Evolutionary conservation across 2,113 vertebrate species (phyloP).

Genomic region (Lonchura striata): DNA sequence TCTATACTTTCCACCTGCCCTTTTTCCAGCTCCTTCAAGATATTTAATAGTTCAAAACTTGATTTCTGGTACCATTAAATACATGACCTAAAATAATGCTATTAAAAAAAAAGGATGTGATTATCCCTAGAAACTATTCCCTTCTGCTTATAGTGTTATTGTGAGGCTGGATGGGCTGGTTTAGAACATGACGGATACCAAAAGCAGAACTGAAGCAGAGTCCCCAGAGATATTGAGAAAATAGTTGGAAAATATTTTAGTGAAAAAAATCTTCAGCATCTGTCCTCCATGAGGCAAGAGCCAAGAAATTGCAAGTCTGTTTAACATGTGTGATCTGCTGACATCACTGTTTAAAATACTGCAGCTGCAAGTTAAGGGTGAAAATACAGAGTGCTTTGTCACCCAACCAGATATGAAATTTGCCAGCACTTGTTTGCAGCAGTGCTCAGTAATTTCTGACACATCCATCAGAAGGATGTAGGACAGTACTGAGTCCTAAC

Average conservation of each 20-base stretch:
- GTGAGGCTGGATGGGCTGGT: not conserved
- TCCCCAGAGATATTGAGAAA: not conserved
- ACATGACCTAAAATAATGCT: not conserved
- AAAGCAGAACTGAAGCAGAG: not conserved
- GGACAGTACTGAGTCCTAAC: not conserved
- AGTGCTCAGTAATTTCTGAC: not conserved
- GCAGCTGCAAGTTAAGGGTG: not conserved
- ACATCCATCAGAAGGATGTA: not conserved
- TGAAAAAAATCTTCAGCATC: not conserved
- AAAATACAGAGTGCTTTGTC: not conserved
- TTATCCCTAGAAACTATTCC: not conserved
- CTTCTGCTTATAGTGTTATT: not conserved
- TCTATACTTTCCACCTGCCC: rapidly evolving
- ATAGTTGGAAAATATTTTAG: not conserved
- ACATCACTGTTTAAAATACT: not conserved
- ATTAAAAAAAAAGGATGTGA: not conserved
- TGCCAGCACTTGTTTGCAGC: not conserved
- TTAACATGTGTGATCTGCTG: not conserved
- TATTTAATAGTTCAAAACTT: not conserved
- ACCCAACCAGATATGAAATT: not conserved
- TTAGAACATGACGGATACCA: not conserved
- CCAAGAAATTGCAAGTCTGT: not conserved
- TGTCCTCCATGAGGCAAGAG: not conserved
- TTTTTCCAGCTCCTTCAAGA: not conserved
- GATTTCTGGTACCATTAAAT: not conserved